A percentile compares a stretch with the other conserved stretches of the same genome.
Conservation (phyloP, 1,140 invertebrate genomes). For the Microplitis demolitor region DNA sequence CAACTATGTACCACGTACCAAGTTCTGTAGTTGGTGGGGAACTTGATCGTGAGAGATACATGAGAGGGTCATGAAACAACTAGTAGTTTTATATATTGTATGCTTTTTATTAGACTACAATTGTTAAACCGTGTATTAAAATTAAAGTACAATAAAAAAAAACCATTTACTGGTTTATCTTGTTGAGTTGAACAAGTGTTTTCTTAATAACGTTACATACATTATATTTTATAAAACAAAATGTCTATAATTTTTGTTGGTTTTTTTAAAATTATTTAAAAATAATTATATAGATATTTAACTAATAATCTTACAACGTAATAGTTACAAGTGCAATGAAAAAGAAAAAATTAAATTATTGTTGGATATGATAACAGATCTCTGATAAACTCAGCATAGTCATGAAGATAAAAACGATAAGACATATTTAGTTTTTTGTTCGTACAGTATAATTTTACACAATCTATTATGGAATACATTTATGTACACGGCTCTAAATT, state of each 20-base stretch:
- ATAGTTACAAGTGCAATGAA: neutral
- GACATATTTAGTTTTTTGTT: no score
- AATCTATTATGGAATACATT: no score
- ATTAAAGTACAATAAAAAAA: neutral
- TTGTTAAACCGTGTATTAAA: neutral
- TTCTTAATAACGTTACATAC: no score
- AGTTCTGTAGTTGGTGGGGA: constrained; percentile 5
- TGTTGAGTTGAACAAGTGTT: neutral
- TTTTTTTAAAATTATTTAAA: neutral
- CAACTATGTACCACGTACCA: neutral
- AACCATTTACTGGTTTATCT: neutral
- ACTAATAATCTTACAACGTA: no score
- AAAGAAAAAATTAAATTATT: neutral
- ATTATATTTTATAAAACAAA: no score
- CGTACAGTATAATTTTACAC: no score
- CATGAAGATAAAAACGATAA: neutral
- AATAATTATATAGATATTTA: neutral
- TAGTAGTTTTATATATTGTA: neutral
- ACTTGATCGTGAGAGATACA: neutral
- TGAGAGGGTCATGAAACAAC: neutral
- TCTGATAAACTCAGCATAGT: neutral
- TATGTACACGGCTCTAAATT: no score
- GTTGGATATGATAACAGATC: neutral
- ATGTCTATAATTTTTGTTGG: no score
- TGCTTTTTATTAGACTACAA: neutral